Conservation (phyloP, 2,888 invertebrate genomes). For the Sphaeridia pumilis region DNA sequence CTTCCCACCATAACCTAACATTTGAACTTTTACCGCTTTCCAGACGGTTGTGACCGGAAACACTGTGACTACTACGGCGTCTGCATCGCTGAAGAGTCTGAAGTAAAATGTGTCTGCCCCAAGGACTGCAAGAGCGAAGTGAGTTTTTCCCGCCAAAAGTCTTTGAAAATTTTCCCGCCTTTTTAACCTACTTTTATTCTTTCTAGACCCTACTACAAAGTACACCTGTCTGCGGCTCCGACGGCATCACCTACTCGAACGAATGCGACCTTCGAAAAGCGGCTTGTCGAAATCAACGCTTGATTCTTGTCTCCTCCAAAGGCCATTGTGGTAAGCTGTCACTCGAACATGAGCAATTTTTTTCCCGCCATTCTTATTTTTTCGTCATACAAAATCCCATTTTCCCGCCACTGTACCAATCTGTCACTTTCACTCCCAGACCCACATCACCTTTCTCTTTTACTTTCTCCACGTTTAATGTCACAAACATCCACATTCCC, state of each 20-base stretch:
- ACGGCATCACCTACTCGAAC: conserved; percentile 71
- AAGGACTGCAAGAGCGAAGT: conserved; percentile 41
- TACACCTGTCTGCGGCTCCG: conserved; percentile 64
- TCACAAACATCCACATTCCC: too few species aligned
- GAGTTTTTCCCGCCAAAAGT: conserved; percentile 5
- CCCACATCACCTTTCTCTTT: too few species aligned
- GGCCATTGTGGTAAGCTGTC: conserved; percentile 78
- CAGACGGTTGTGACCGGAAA: conserved; percentile 65
- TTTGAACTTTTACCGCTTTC: too few species aligned
- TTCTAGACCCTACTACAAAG: conserved; percentile 7
- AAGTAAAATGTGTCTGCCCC: conserved; percentile 47
- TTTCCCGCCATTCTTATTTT: too few species aligned
- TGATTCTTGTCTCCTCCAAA: conserved; percentile 60
- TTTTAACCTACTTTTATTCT: too few species aligned
- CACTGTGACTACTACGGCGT: conserved; percentile 64
- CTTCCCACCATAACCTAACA: too few species aligned
- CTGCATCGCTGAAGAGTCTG: conserved; percentile 51
- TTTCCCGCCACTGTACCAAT: too few species aligned
- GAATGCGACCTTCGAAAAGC: conserved; percentile 71
- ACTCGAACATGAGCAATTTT: too few species aligned
- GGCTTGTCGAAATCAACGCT: conserved; percentile 61
- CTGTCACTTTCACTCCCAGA: too few species aligned
- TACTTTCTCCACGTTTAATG: too few species aligned
- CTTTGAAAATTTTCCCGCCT: not conserved
- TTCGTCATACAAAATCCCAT: too few species aligned